Evolutionary conservation across 2,113 vertebrate genomes (phyloP).

Genomic region (Xenus cinereus): DNA sequence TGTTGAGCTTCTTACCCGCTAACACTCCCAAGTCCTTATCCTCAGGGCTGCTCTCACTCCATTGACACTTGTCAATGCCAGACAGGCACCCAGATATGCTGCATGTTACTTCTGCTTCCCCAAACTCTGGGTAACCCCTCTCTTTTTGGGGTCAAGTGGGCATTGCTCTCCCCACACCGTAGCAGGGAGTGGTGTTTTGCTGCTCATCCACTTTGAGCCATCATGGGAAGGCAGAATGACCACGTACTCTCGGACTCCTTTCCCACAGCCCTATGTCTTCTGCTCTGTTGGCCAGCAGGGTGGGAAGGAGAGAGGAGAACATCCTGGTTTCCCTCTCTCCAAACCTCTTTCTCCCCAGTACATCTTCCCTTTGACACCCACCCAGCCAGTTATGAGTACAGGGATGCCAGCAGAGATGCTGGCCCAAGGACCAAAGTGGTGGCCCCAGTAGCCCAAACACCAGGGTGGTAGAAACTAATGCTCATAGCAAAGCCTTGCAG

Average conservation of each 20-base stretch:
- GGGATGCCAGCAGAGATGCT: not conserved
- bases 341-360: not conserved
- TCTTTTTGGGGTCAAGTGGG: not conserved
- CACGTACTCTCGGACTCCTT: accelerated
- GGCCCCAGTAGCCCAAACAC: not conserved
- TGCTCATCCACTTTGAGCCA: not conserved
- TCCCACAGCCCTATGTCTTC: not conserved
- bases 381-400: not conserved
- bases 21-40: too few relatives aligned
- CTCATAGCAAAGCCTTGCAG: not conserved
- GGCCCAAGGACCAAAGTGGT: not conserved
- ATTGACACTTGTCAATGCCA: not conserved
- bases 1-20: too few relatives aligned
- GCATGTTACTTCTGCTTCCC: not conserved
- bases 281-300: not conserved
- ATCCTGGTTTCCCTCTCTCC: not conserved
- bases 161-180: not conserved
- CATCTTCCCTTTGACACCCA: not conserved
- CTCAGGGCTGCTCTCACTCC: too few relatives aligned
- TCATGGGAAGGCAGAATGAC: not conserved
- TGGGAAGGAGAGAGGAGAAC: not conserved
- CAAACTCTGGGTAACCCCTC: not conserved
- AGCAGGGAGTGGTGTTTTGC: not conserved
- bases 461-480: not conserved
- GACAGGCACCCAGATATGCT: accelerated